Evolutionary conservation across 2,797 vertebrate genomes (phyloP).

Genomic region (Crocidura indochinensis): DNA sequence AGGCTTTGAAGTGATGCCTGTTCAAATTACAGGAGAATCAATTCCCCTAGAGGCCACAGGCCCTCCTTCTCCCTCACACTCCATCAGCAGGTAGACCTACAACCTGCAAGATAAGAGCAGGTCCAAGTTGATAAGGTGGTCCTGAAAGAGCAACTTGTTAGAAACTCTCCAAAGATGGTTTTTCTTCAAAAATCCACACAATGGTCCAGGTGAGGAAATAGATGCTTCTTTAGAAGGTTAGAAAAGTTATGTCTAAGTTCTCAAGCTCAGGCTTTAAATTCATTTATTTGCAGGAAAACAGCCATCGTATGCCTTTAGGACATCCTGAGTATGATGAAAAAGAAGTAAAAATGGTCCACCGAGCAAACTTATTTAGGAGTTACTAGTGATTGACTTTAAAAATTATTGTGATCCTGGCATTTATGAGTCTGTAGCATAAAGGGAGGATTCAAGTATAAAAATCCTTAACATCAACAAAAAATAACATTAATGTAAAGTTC

Average conservation of each 20-base stretch:
- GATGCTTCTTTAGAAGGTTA: neutral
- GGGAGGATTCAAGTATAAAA: neutral
- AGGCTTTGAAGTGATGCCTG: conserved; percentile 68
- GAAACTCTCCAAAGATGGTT: neutral
- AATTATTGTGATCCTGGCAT: neutral
- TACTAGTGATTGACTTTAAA: neutral
- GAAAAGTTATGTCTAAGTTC: neutral
- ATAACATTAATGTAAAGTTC: neutral
- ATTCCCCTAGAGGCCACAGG: neutral
- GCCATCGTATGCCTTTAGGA: neutral
- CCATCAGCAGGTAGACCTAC: conserved; percentile 31
- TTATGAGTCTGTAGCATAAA: neutral
- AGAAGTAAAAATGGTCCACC: neutral
- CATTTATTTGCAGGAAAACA: neutral
- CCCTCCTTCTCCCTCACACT: conserved; percentile 33
- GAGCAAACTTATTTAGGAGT: neutral
- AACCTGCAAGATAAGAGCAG: neutral
- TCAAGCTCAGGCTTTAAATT: conserved; percentile 12
- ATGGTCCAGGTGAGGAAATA: neutral
- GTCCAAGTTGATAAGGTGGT: neutral
- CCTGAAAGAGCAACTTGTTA: neutral
- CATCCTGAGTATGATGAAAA: neutral
- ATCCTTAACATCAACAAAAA: neutral
- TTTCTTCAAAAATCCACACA: neutral
- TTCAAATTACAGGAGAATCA: neutral